Evolutionary conservation across 2,888 invertebrate genomes (phyloP).

Genomic region (Heliconius hortense): DNA sequence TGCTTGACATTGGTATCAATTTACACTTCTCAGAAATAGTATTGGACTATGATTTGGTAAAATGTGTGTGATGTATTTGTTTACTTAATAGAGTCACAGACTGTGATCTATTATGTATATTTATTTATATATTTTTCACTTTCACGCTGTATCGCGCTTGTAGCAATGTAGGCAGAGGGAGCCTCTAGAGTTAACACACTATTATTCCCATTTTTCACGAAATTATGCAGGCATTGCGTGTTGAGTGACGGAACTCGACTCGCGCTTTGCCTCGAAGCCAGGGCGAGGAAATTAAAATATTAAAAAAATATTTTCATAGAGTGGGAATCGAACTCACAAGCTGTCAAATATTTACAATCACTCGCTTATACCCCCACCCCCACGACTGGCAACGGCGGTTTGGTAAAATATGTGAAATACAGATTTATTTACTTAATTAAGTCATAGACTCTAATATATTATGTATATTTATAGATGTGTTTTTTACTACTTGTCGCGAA

Average conservation of each 20-base stretch:
- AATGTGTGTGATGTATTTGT: neutral
- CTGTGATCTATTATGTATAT: neutral
- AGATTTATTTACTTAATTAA: too few relatives aligned
- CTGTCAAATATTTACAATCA: neutral
- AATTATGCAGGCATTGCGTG: neutral
- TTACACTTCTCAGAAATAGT: constrained; percentile 1
- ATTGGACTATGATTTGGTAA: neutral
- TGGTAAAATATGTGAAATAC: too few relatives aligned
- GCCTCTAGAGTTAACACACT: neutral
- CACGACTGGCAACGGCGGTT: too few relatives aligned
- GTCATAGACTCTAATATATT: too few relatives aligned
- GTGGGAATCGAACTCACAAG: neutral
- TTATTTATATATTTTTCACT: too few relatives aligned
- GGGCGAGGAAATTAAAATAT: neutral
- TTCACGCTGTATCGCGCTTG: too few relatives aligned
- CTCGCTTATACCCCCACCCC: too few relatives aligned
- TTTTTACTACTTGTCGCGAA: too few relatives aligned
- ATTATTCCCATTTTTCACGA: neutral
- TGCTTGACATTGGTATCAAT: neutral
- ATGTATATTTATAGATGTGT: too few relatives aligned
- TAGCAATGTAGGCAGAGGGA: neutral
- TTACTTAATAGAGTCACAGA: neutral
- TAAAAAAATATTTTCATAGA: neutral
- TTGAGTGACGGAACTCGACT: too few relatives aligned
- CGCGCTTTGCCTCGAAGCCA: neutral